These are phyloP conservation scores for Litoditis marina DNA, from an alignment of 2,888 invertebrate species.

Conservation along the genomic window DNA sequence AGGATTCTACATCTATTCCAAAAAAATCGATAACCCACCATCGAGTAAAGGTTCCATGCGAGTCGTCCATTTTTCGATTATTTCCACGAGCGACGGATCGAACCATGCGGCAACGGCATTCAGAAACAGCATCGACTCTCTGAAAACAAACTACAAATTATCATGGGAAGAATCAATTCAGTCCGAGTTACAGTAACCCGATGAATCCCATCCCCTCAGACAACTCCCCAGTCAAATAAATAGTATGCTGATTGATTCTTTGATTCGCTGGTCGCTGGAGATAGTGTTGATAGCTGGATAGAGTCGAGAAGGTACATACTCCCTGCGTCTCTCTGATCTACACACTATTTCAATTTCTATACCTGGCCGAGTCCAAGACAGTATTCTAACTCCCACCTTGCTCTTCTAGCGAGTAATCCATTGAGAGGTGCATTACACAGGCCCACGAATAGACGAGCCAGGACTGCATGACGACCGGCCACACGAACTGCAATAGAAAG, in stretches of 20 bases:
- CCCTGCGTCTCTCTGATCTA: neutral
- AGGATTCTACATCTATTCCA: neutral
- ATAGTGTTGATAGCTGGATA: too few relatives aligned
- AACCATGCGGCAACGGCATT: constrained; percentile 34
- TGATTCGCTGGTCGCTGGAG: too few relatives aligned
- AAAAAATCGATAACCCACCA: constrained; percentile 16
- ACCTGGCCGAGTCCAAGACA: too few relatives aligned
- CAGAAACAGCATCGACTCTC: constrained; percentile 38
- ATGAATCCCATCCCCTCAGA: too few relatives aligned
- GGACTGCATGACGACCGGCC: constrained; percentile 17
- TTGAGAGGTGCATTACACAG: constrained; percentile 55
- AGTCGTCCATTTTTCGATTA: constrained; percentile 29
- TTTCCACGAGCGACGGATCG: constrained; percentile 33
- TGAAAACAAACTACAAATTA: neutral
- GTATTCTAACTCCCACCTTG: constrained; percentile 23
- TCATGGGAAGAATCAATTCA: neutral
- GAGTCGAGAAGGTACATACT: neutral
- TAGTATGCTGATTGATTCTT: too few relatives aligned
- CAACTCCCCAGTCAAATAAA: too few relatives aligned
- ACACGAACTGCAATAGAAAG: constrained; percentile 8
- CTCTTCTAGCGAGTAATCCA: constrained; percentile 41
- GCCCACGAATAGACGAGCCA: constrained; percentile 47
- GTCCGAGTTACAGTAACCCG: too few relatives aligned
- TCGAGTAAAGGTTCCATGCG: constrained; percentile 47
- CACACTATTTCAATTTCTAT: too few relatives aligned